A percentile compares a stretch with the other conserved stretches of the same genome.
Evolutionary conservation across 2,888 invertebrate species (phyloP).

Genomic region (Drosophila birchii): DNA sequence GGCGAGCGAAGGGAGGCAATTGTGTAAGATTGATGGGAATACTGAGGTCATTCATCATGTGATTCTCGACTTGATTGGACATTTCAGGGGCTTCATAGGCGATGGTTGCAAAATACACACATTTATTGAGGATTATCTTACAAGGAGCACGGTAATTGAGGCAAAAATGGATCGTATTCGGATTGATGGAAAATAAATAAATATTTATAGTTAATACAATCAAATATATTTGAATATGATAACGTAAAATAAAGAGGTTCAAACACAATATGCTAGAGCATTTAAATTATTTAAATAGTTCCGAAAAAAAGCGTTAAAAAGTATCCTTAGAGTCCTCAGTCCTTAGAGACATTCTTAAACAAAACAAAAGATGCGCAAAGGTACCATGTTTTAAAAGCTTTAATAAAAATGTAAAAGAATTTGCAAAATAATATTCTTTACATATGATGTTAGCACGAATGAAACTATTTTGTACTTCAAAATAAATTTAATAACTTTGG

Average conservation of each 20-base stretch:
- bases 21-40: conserved; percentile 67
- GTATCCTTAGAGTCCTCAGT: no score
- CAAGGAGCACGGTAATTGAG: conserved; percentile 2
- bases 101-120: conserved; percentile 36
- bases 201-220: background rate
- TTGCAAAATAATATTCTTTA: no score
- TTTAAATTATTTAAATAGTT: background rate
- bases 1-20: conserved; percentile 24
- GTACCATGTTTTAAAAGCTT: no score
- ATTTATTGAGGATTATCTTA: conserved; percentile 30
- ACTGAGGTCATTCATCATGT: conserved; percentile 68
- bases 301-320: background rate
- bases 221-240: background rate
- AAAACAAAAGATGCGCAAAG: no score
- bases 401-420: background rate
- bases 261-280: background rate
- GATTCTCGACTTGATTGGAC: conserved; percentile 54
- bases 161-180: conserved; percentile 6
- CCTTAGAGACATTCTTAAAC: no score
- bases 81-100: conserved; percentile 40
- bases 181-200: conserved; percentile 7
- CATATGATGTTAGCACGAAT: no score
- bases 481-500: no score
- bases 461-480: no score
- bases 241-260: background rate